Conservation (phyloP, 2,797 vertebrate genomes). For the Dryobates pubescens region DNA sequence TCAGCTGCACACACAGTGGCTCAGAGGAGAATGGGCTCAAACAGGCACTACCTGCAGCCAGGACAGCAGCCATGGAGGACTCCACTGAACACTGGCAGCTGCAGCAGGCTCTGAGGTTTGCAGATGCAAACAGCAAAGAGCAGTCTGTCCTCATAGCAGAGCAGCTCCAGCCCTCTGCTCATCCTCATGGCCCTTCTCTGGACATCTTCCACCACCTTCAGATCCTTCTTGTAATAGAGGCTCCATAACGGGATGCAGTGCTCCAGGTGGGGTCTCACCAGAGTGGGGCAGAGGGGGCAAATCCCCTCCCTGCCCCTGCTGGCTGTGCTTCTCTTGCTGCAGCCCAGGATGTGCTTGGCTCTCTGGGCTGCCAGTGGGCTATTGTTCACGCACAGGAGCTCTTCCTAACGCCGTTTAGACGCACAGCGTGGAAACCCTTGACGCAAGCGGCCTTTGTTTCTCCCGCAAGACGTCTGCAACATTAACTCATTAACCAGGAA, state of each 20-base stretch:
- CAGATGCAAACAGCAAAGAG: neutral
- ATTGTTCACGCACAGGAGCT: neutral
- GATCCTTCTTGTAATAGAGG: too few relatives aligned
- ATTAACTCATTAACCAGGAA: slow-evolving; percentile 41
- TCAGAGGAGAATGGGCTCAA: fast-evolving
- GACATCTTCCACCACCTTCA: too few relatives aligned
- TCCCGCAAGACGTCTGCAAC: neutral
- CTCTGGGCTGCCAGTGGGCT: neutral
- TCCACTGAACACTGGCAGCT: neutral
- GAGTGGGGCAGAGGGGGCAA: too few relatives aligned
- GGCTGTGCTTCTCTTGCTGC: too few relatives aligned
- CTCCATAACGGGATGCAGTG: too few relatives aligned
- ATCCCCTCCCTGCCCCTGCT: too few relatives aligned
- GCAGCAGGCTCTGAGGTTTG: neutral
- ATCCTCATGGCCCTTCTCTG: too few relatives aligned
- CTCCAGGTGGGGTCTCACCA: too few relatives aligned
- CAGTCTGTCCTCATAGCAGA: too few relatives aligned
- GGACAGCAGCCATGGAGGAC: fast-evolving
- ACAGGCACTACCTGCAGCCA: too few relatives aligned
- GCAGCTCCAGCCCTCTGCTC: too few relatives aligned
- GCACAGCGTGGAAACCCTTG: slow-evolving; percentile 17
- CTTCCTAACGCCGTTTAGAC: neutral
- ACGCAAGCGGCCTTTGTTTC: slow-evolving; percentile 45
- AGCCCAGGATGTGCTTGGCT: too few relatives aligned
- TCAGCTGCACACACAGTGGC: neutral